Percentiles rank a stretch among this genome's conserved stretches.
Conservation (phyloP, 2,888 invertebrate genomes). For the Heliconius aoede region DNA sequence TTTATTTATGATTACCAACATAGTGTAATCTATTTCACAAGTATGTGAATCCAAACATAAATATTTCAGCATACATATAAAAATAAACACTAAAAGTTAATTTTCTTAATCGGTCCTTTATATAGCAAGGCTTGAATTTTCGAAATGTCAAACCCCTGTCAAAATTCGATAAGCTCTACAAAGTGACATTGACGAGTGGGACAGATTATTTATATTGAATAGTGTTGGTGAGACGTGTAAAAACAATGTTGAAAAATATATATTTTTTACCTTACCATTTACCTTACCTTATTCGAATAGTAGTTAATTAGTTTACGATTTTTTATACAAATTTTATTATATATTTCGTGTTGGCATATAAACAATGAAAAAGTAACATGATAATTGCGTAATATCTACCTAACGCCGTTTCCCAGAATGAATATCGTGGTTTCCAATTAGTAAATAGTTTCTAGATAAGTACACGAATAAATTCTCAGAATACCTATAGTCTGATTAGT, state of each 20-base stretch:
- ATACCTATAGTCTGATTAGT: background rate
- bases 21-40: too few relatives aligned
- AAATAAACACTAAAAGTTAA: background rate
- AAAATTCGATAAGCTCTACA: conserved; percentile 24
- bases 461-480: background rate
- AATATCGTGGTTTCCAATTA: conserved; percentile 1
- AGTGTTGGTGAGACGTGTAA: too few relatives aligned
- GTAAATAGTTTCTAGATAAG: background rate
- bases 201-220: conserved; percentile 30
- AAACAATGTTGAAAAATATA: too few relatives aligned
- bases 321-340: too few relatives aligned
- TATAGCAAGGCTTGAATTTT: conserved; percentile 11
- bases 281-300: too few relatives aligned
- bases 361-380: background rate
- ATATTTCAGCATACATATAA: background rate
- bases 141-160: conserved; percentile 33
- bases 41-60: background rate
- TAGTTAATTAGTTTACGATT: too few relatives aligned
- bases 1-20: too few relatives aligned
- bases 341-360: background rate
- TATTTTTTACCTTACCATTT: too few relatives aligned
- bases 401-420: background rate
- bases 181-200: conserved; percentile 36
- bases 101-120: background rate
- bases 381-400: background rate